Evolutionary conservation across 2,113 vertebrate species (phyloP).

Genomic region (Coryphaenoides rupestris): DNA sequence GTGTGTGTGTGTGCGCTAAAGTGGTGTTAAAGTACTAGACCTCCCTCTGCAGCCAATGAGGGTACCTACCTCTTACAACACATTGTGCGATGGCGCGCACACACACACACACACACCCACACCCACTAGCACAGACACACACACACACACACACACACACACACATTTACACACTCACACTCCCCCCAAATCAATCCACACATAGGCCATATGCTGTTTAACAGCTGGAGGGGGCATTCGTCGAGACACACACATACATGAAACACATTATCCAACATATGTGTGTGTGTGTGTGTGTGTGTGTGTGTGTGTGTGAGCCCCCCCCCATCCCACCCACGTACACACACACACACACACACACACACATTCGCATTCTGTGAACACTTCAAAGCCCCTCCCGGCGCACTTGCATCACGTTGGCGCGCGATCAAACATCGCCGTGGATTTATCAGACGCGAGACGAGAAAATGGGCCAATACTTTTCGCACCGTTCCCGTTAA

Average conservation of each 20-base stretch:
- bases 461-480: constrained; percentile 34
- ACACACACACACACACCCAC: constrained; percentile 5
- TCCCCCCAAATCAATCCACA: constrained; percentile 43
- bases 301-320: too few species aligned
- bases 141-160: constrained; percentile 1
- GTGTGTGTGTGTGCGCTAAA: too few species aligned
- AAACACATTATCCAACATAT: neutral
- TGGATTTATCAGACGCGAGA: constrained; percentile 28
- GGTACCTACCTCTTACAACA: too few species aligned
- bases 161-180: constrained; percentile 3
- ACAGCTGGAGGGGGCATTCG: constrained; percentile 53
- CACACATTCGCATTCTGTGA: constrained; percentile 23
- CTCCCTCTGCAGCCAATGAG: too few species aligned
- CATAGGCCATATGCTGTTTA: constrained; percentile 44
- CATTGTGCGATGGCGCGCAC: neutral
- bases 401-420: constrained; percentile 43
- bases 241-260: constrained; percentile 40
- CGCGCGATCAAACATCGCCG: constrained; percentile 44
- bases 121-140: constrained; percentile 11
- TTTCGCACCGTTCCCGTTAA: constrained; percentile 20
- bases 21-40: too few species aligned
- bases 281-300: neutral
- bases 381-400: constrained; percentile 47
- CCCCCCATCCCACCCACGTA: neutral
- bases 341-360: constrained; percentile 15